Conservation (phyloP, 1,140 invertebrate genomes). For the Leptinotarsa defecta region DNA sequence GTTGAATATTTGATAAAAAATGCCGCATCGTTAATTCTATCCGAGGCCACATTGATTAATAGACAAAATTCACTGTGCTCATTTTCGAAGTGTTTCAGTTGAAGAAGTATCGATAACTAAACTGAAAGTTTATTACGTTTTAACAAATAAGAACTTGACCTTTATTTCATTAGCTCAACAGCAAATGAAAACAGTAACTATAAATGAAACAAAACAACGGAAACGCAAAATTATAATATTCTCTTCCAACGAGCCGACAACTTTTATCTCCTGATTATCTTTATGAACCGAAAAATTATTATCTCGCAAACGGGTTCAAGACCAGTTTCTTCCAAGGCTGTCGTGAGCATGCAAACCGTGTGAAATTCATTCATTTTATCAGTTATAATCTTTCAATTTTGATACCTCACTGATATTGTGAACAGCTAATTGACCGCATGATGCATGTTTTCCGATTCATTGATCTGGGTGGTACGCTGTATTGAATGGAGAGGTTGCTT, state of each 20-base stretch:
- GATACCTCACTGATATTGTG: neutral
- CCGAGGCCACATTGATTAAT: too few species aligned
- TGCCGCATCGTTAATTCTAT: too few species aligned
- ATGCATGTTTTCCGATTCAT: neutral
- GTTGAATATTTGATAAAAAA: too few species aligned
- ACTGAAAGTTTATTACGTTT: too few species aligned
- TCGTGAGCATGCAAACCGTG: neutral
- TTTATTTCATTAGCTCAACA: neutral
- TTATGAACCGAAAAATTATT: neutral
- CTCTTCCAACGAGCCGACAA: slow-evolving; percentile 1
- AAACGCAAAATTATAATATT: neutral
- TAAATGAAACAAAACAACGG: neutral
- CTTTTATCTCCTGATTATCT: neutral
- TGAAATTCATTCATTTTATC: neutral
- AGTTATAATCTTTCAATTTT: neutral
- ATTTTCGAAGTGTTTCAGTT: too few species aligned
- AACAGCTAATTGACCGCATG: neutral
- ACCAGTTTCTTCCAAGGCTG: neutral
- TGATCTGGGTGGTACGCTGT: neutral
- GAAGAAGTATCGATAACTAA: too few species aligned
- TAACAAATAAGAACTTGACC: too few species aligned
- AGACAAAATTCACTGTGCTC: too few species aligned
- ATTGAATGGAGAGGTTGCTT: too few species aligned
- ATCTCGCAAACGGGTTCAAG: neutral
- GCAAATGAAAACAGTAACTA: neutral